Evolutionary conservation across 2,797 vertebrate species (phyloP).

Genomic region (Phaenicophaeus curvirostris): DNA sequence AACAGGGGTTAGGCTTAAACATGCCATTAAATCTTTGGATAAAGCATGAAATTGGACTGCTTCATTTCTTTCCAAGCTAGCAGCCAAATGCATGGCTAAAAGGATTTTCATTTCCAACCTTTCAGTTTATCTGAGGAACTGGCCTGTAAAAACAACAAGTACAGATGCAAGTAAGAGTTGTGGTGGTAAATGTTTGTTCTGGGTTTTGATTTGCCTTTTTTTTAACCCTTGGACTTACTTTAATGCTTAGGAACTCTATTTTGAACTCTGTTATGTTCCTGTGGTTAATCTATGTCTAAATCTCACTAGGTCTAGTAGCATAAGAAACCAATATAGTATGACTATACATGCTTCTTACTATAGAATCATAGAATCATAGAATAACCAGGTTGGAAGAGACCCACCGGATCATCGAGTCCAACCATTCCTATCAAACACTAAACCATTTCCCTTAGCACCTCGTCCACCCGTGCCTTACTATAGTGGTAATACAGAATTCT

Average conservation of each 20-base stretch:
- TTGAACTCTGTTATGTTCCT: background rate
- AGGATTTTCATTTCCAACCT: background rate
- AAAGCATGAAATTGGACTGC: background rate
- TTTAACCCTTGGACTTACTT: background rate
- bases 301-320: background rate
- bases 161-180: background rate
- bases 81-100: background rate
- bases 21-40: background rate
- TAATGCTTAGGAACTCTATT: background rate
- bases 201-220: background rate
- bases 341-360: background rate
- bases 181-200: too few relatives aligned
- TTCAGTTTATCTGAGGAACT: background rate
- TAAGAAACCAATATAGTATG: background rate
- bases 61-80: background rate
- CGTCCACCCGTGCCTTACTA: too few relatives aligned
- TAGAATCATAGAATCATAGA: too few relatives aligned
- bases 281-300: background rate
- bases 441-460: too few relatives aligned
- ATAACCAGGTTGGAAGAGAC: too few relatives aligned
- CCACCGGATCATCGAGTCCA: too few relatives aligned
- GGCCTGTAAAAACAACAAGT: background rate
- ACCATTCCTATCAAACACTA: too few relatives aligned
- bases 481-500: too few relatives aligned
- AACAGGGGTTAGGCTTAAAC: background rate